These are phyloP conservation scores for Drepanosiphum platanoidis DNA, from an alignment of 2,888 invertebrate species.

Conservation along the genomic window DNA sequence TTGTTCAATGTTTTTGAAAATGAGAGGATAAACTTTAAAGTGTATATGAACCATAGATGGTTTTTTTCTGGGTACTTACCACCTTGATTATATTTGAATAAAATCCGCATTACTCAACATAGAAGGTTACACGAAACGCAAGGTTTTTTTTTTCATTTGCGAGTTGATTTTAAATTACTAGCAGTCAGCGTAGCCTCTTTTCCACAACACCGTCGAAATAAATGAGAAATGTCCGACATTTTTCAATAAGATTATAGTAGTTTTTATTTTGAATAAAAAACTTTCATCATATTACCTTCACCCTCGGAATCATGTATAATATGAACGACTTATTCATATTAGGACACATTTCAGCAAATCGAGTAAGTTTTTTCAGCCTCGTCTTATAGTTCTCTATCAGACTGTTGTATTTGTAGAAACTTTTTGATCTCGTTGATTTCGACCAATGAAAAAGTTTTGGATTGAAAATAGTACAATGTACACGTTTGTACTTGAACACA, in stretches of 20 bases:
- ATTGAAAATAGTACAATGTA: constrained; percentile 35
- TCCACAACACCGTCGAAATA: not conserved
- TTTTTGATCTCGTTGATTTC: not conserved
- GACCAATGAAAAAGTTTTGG: constrained; percentile 7
- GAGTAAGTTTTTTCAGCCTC: constrained; percentile 12
- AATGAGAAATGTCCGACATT: constrained; percentile 11
- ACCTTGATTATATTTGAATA: constrained; percentile 31
- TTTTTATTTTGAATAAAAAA: constrained; percentile 3
- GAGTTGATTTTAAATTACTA: constrained; percentile 20
- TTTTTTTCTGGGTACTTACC: not conserved
- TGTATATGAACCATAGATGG: not conserved
- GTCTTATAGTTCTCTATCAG: not conserved
- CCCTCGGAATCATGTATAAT: not conserved
- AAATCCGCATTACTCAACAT: not conserved
- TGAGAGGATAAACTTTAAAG: not conserved
- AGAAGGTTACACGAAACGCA: not conserved
- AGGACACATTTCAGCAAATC: not conserved
- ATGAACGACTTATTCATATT: constrained; percentile 17
- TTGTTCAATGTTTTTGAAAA: not conserved
- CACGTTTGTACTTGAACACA: not conserved
- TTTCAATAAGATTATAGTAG: constrained; percentile 11
- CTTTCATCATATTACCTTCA: constrained; percentile 14
- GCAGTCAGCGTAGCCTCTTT: not conserved
- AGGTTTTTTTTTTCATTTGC: constrained; percentile 17
- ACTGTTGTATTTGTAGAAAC: constrained; percentile 3